A percentile compares a stretch with the other conserved stretches of the same genome.
Conservation (phyloP, 2,888 invertebrate genomes). For the Ethmia dodecea region DNA sequence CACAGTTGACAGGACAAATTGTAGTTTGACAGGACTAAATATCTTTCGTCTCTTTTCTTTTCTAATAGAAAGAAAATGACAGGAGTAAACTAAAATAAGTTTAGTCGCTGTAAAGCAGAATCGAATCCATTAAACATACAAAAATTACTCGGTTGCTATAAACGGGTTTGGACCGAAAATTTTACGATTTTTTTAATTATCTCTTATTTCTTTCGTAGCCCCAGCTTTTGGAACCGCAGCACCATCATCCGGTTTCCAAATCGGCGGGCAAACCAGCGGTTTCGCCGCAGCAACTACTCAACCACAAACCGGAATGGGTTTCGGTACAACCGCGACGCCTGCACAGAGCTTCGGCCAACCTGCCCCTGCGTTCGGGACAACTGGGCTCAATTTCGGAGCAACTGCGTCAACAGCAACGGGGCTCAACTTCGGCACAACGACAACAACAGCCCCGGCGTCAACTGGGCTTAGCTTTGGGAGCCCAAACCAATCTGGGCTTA, state of each 20-base stretch:
- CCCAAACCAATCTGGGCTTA: background rate
- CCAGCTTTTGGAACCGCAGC: slow-evolving; percentile 19
- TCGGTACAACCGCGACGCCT: slow-evolving; percentile 4
- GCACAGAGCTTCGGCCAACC: slow-evolving; percentile 14
- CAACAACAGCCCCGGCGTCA: slow-evolving; percentile 15
- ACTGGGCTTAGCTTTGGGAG: slow-evolving; percentile 4
- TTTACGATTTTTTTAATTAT: too few relatives aligned
- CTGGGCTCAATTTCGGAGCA: slow-evolving; percentile 21
- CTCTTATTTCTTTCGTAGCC: slow-evolving; percentile 2
- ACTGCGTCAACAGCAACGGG: background rate
- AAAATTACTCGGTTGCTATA: too few relatives aligned
- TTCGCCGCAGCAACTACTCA: background rate
- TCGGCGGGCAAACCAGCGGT: background rate
- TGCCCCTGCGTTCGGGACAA: slow-evolving; percentile 3
- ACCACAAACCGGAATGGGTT: slow-evolving; percentile 11
- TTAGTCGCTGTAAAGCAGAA: too few relatives aligned
- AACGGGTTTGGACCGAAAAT: too few relatives aligned
- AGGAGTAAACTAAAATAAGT: too few relatives aligned
- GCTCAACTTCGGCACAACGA: slow-evolving; percentile 15
- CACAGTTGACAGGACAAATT: too few relatives aligned
- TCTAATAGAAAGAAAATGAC: too few relatives aligned
- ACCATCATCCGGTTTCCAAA: slow-evolving; percentile 4
- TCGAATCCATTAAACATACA: too few relatives aligned
- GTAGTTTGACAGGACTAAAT: too few relatives aligned
- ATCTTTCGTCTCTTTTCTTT: too few relatives aligned